phyloP scores from a whole-genome alignment of 2,797 vertebrate genomes.

The Myotis planiceps region DNA sequence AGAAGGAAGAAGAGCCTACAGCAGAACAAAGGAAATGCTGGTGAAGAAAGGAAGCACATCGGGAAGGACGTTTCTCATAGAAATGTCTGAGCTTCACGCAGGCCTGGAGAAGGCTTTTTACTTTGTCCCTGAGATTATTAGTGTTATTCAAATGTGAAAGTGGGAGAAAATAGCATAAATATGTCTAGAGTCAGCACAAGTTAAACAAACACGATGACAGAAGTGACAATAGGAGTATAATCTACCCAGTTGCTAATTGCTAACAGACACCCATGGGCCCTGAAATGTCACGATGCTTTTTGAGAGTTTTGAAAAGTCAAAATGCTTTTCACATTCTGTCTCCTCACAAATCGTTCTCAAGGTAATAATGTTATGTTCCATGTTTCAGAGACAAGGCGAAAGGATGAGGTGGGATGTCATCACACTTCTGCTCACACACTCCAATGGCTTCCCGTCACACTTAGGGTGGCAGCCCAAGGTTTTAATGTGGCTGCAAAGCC shows the following conservation, averaged over 20 bases:
- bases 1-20: neutral
- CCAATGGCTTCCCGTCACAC: neutral
- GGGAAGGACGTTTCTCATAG: neutral
- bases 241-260: neutral
- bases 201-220: neutral
- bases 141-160: neutral
- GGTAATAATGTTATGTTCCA: neutral
- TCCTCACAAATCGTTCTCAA: neutral
- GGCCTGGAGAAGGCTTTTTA: neutral
- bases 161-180: neutral
- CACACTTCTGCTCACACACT: neutral
- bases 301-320: conserved; percentile 30
- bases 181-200: neutral
- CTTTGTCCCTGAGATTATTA: neutral
- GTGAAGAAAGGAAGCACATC: neutral
- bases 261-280: neutral
- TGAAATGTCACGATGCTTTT: neutral
- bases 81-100: neutral
- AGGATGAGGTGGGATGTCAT: neutral
- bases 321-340: neutral
- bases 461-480: neutral
- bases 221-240: neutral
- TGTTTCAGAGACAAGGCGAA: neutral
- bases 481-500: neutral
- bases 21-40: neutral